These are phyloP conservation scores for Rhinolophus ferrumequinum DNA, from an alignment of 2,113 vertebrate genomes.

Conservation along the genomic window DNA sequence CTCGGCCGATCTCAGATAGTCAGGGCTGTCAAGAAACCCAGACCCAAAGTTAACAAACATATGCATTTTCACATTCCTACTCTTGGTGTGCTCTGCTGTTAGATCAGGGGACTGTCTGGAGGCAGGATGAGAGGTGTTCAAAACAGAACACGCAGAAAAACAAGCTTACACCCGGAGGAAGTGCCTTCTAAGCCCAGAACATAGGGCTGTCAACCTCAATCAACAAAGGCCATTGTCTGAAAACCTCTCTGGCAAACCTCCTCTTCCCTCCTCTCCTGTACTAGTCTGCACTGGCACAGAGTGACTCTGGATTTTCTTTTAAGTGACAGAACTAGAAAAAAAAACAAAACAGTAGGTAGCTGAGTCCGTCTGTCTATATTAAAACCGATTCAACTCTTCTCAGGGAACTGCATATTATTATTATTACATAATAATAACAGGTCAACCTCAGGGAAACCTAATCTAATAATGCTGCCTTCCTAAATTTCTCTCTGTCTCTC, in stretches of 20 bases:
- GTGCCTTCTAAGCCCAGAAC: neutral
- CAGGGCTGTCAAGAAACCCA: slow-evolving; percentile 88
- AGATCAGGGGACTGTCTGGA: neutral
- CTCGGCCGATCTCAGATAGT: slow-evolving; percentile 92
- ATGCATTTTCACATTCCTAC: neutral
- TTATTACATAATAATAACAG: slow-evolving; percentile 61
- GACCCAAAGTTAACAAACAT: slow-evolving; percentile 60
- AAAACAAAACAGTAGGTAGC: neutral
- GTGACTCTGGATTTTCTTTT: slow-evolving; percentile 24
- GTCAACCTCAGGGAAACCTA: slow-evolving; percentile 41
- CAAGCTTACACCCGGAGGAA: slow-evolving; percentile 6
- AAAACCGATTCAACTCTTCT: slow-evolving; percentile 7
- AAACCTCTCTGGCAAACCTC: neutral
- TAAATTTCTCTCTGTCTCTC: neutral
- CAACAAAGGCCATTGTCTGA: neutral
- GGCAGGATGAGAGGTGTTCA: slow-evolving; percentile 26
- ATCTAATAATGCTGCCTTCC: slow-evolving; percentile 31
- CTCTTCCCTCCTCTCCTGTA: neutral
- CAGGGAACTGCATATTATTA: neutral
- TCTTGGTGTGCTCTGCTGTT: neutral
- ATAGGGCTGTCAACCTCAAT: neutral
- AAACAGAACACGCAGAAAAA: slow-evolving; percentile 43
- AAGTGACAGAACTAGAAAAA: slow-evolving; percentile 20
- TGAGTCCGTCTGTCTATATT: slow-evolving; percentile 11
- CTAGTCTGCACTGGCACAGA: neutral